These are phyloP conservation scores for Andrena chrysosceles DNA, from an alignment of 2,888 invertebrate species.

Conservation along the genomic window DNA sequence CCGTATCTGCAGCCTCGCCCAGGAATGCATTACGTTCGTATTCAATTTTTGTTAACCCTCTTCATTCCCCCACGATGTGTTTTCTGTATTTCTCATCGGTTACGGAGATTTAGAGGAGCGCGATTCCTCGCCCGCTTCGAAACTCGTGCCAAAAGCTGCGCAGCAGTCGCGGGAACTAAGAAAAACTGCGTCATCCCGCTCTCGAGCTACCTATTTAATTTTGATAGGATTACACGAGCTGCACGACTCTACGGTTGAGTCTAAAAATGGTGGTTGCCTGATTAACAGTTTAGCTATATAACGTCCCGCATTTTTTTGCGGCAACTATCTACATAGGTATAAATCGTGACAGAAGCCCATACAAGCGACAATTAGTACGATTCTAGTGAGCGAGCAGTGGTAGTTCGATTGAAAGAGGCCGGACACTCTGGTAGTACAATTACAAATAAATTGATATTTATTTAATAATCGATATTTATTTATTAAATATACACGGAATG, in stretches of 20 bases:
- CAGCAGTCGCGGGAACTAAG: conserved; percentile 1
- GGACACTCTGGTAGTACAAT: too few relatives aligned
- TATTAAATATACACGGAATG: too few relatives aligned
- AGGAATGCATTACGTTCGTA: background rate
- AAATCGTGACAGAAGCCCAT: too few relatives aligned
- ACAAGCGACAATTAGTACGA: too few relatives aligned
- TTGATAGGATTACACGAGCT: conserved; percentile 12
- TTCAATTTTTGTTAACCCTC: conserved; percentile 20
- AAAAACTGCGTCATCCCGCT: conserved; percentile 9
- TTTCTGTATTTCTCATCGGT: background rate
- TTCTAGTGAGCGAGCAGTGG: too few relatives aligned
- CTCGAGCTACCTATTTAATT: conserved; percentile 7
- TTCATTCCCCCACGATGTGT: background rate
- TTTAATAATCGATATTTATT: too few relatives aligned
- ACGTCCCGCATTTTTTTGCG: background rate
- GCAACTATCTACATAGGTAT: too few relatives aligned
- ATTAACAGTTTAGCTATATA: background rate
- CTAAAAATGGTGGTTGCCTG: background rate
- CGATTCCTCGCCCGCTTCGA: background rate
- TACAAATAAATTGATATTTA: too few relatives aligned
- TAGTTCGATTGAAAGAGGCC: too few relatives aligned
- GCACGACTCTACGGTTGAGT: background rate
- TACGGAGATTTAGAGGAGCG: conserved; percentile 34
- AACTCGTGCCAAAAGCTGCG: conserved; percentile 43
- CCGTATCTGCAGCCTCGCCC: background rate